These are phyloP conservation scores for Podilymbus podiceps DNA, from an alignment of 2,113 vertebrate genomes.

Conservation along the genomic window DNA sequence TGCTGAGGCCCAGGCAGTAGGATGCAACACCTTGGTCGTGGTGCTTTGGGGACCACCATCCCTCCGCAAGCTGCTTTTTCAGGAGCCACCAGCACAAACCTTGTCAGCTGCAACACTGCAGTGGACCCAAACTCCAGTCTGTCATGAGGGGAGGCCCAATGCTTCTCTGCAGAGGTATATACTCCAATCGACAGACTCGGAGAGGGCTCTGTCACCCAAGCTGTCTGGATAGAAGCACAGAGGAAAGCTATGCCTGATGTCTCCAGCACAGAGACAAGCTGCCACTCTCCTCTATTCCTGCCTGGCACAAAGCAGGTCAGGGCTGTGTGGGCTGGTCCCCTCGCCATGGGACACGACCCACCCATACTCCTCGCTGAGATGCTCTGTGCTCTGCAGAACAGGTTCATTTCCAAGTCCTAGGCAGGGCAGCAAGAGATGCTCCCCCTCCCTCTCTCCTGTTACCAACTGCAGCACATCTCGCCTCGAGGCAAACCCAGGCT, in stretches of 20 bases:
- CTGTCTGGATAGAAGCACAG: background rate
- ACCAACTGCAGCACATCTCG: background rate
- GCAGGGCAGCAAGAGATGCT: background rate
- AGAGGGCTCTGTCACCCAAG: background rate
- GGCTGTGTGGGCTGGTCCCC: background rate
- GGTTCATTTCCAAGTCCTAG: background rate
- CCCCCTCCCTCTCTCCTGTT: background rate
- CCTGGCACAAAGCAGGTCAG: background rate
- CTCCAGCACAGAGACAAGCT: accelerated
- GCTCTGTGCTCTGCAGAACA: background rate
- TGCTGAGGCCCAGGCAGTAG: background rate
- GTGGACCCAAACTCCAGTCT: background rate
- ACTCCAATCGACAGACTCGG: accelerated
- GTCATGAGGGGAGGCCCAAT: accelerated
- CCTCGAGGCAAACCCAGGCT: background rate
- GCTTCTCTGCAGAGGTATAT: accelerated
- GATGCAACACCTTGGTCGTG: accelerated
- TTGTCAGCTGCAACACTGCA: background rate
- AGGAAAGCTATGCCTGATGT: background rate
- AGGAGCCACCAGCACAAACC: background rate
- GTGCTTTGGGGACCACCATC: background rate
- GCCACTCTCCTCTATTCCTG: background rate
- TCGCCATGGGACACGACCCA: accelerated
- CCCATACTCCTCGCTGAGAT: accelerated
- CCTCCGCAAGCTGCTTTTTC: background rate